Evolutionary conservation across 2,797 vertebrate genomes (phyloP).

Genomic region (Siniperca obscura): DNA sequence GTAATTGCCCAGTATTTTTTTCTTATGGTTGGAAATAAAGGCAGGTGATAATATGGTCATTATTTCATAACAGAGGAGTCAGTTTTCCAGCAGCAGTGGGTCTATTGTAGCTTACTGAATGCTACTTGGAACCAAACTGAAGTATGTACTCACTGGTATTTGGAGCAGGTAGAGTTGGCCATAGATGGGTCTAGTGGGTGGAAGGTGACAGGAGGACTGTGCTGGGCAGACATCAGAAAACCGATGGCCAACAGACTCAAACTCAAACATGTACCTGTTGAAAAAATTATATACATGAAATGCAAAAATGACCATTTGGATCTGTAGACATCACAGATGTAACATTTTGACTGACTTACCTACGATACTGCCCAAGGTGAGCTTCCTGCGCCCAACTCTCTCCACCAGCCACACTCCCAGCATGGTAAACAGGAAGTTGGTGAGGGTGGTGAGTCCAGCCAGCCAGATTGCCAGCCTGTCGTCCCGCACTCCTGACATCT

Average conservation of each 20-base stretch:
- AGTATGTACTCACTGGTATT: constrained; percentile 82
- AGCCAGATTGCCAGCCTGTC: constrained; percentile 97
- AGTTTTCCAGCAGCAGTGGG: background rate
- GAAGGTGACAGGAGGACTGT: constrained; percentile 91
- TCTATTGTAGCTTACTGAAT: constrained; percentile 3
- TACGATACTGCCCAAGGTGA: constrained; percentile 91
- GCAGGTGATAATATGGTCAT: background rate
- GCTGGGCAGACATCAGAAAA: constrained; percentile 94
- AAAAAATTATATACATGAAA: background rate
- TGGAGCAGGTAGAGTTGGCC: constrained; percentile 91
- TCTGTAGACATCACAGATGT: background rate
- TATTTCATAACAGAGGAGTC: background rate
- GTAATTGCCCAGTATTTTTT: background rate
- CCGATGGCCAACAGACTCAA: constrained; percentile 91
- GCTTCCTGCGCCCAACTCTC: constrained; percentile 93
- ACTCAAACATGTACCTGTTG: constrained; percentile 91
- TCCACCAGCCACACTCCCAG: constrained; percentile 98
- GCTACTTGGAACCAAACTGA: background rate
- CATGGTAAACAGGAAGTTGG: constrained; percentile 96
- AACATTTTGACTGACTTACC: constrained; percentile 79
- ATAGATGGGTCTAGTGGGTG: constrained; percentile 86
- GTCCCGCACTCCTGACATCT: constrained; percentile 97
- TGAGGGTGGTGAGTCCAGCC: constrained; percentile 92
- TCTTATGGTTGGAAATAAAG: background rate
- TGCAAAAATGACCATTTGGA: background rate